Evolutionary conservation across 2,888 invertebrate species (phyloP), one percentile per base, ranked within the genome.

Genomic region (Dimorphilus gyrociliatus): DNA sequence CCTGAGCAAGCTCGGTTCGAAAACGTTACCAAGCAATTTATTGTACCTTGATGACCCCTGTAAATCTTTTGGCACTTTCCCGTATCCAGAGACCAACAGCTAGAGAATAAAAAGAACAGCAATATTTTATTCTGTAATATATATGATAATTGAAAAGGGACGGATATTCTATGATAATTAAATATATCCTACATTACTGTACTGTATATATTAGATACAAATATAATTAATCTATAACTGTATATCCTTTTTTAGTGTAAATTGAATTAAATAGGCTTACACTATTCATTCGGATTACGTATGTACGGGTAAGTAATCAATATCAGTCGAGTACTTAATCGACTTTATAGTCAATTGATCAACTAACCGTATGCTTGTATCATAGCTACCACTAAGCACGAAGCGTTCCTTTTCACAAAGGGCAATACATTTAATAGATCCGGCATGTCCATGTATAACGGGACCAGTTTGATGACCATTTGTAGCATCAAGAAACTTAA

Each of bases 341-440:
- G n/a, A n/a, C n/a, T 27, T 19, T 15, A 32, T 8, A 14, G 10
- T 21, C 2, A 27, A 12, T 14, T 7, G 2, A n/a, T 8, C n/a
- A 15, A 25, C 32, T 19, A 34, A 57, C 57, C 59, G 48, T 27
- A 60, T 53, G 36, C 59, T 60, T 14, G 60, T 60, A 34, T 61
- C 61, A 41, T 56, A 61, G 40, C 60, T 60, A 25, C 60, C 61
- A 40, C 55, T 56, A 17, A 56, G 42, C 7, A 60, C 51, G 12
- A 50, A 42, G 4, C 46, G 47, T 27, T 44, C 43, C 23, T 47
- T 38, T 34, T 53, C 48, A 38, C 50, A 41, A 14, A 61, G 38
- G 26, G 41, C 42, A 7, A 59, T 48, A 39, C 56, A 55, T 13
- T 50, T 41, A 19, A 61, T 44, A n/a, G 58, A 57, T 3, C 60